A percentile compares a stretch with the other conserved stretches of the same genome.
Evolutionary conservation across 1,140 invertebrate genomes (phyloP).

Genomic region (Papilio helenus): DNA sequence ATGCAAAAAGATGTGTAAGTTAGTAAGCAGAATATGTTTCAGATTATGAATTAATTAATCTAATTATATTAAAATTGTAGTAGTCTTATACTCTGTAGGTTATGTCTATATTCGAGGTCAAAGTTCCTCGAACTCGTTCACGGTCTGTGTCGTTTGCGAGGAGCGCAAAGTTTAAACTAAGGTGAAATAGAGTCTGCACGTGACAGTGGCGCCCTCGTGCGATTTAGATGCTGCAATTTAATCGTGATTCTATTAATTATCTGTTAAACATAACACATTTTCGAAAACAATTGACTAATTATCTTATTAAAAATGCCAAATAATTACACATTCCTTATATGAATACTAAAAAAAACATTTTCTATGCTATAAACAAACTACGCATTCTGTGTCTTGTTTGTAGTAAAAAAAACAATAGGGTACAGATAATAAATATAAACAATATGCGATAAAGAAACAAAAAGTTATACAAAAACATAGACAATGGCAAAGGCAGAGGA

Average conservation of each 20-base stretch:
- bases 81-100: no score
- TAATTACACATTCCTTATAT: no score
- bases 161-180: constrained; percentile 58
- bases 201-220: constrained; percentile 16
- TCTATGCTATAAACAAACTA: background rate
- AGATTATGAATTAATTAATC: background rate
- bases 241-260: background rate
- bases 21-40: no score
- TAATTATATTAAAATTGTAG: background rate
- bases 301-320: no score
- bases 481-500: constrained; percentile 32
- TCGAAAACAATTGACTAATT: background rate
- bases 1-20: no score
- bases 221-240: background rate
- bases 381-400: background rate
- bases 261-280: background rate
- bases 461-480: background rate
- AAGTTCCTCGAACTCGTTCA: constrained; percentile 69
- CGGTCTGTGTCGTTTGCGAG: constrained; percentile 59
- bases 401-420: background rate
- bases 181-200: constrained; percentile 48
- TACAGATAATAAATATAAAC: constrained; percentile 39
- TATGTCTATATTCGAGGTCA: constrained; percentile 31
- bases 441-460: constrained; percentile 36
- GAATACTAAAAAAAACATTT: background rate